These are phyloP conservation scores for Druon quercuslanigerum DNA, from an alignment of 1,140 invertebrate genomes.

Conservation along the genomic window DNA sequence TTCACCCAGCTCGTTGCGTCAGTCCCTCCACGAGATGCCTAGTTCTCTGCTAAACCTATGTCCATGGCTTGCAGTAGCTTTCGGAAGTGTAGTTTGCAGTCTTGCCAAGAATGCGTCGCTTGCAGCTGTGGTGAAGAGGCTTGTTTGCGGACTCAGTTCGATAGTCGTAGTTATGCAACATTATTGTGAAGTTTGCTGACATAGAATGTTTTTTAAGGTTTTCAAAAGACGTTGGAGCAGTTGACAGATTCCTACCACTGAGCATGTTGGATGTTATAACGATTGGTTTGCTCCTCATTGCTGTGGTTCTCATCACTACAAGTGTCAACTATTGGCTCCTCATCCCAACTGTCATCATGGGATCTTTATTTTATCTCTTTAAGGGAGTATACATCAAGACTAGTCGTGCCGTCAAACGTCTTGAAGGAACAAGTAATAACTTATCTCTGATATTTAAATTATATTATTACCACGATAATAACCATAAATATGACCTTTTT, in stretches of 20 bases:
- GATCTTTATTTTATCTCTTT: slow-evolving; percentile 83
- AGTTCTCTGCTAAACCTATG: too few species aligned
- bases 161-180: slow-evolving; percentile 22
- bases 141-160: background rate
- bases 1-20: too few species aligned
- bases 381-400: slow-evolving; percentile 88
- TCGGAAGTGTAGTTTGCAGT: too few species aligned
- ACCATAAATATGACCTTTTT: background rate
- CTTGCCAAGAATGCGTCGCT: too few species aligned
- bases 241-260: slow-evolving; percentile 89
- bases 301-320: slow-evolving; percentile 85
- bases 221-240: slow-evolving; percentile 90
- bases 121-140: too few species aligned
- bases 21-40: too few species aligned
- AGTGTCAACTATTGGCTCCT: slow-evolving; percentile 86
- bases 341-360: slow-evolving; percentile 82
- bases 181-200: background rate
- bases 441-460: background rate
- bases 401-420: slow-evolving; percentile 89
- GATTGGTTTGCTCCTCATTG: slow-evolving; percentile 83
- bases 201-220: slow-evolving; percentile 72
- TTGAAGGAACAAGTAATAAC: slow-evolving; percentile 91
- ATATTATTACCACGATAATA: slow-evolving; percentile 13
- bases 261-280: slow-evolving; percentile 84
- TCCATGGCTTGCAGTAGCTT: too few species aligned